Percentiles rank a stretch among this genome's conserved stretches.
phyloP scores from a whole-genome alignment of 2,888 invertebrate genomes.

The Ophion costatus region DNA sequence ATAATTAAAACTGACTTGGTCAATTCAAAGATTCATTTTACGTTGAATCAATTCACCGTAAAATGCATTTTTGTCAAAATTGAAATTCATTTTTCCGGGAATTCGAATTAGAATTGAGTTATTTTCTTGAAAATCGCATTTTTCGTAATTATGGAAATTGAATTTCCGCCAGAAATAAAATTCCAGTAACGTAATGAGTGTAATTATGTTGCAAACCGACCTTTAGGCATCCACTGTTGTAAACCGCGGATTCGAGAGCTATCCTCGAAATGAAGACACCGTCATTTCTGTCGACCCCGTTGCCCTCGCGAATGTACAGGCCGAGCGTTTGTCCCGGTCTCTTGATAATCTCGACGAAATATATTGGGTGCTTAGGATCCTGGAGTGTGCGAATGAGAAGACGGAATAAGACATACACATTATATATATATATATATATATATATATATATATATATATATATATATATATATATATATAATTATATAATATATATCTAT shows the following conservation, averaged over 20 bases:
- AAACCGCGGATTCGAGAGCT: conserved; percentile 97
- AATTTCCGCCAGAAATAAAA: background rate
- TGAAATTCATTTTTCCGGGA: too few species aligned
- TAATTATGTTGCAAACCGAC: conserved; percentile 78
- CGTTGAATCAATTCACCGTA: too few species aligned
- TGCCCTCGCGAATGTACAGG: conserved; percentile 99
- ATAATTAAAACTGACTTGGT: too few species aligned
- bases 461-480: background rate
- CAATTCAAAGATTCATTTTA: too few species aligned
- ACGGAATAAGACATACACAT: conserved; percentile 26
- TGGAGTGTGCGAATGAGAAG: conserved; percentile 75
- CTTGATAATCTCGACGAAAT: conserved; percentile 99
- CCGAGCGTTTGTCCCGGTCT: conserved; percentile 99
- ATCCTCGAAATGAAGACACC: conserved; percentile 99
- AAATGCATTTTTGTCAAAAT: too few species aligned
- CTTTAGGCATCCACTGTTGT: conserved; percentile 98
- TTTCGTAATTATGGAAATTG: background rate
- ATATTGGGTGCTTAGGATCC: conserved; percentile 91
- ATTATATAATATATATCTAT: background rate
- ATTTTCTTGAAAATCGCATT: background rate
- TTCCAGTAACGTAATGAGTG: background rate
- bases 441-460: background rate
- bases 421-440: conserved; percentile 7
- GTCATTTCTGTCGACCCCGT: conserved; percentile 96
- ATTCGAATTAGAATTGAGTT: too few species aligned